phyloP scores from a whole-genome alignment of 2,797 vertebrate species.

The Enoplosus armatus region DNA sequence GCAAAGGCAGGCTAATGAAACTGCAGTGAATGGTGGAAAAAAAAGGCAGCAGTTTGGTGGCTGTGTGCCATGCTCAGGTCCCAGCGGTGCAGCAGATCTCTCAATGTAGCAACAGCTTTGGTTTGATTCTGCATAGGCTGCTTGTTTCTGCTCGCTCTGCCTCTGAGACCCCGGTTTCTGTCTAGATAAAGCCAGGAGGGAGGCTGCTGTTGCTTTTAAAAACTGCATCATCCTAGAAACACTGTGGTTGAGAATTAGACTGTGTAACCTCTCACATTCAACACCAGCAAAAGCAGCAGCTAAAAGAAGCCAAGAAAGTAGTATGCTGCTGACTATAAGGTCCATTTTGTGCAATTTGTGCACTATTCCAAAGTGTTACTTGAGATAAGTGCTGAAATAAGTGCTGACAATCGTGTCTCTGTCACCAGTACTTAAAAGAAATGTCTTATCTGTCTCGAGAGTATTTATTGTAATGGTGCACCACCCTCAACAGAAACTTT shows the following conservation, averaged over 20 bases:
- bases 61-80: constrained; percentile 60
- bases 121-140: constrained; percentile 58
- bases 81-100: constrained; percentile 56
- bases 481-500: constrained; percentile 31
- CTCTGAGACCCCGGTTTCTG: constrained; percentile 33
- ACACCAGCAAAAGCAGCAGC: constrained; percentile 35
- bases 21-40: constrained; percentile 61
- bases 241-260: constrained; percentile 17
- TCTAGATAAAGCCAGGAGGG: constrained; percentile 33
- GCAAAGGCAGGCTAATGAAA: constrained; percentile 66
- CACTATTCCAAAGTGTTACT: constrained; percentile 26
- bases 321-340: constrained; percentile 16
- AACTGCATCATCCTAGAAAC: constrained; percentile 34
- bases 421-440: constrained; percentile 44
- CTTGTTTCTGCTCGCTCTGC: constrained; percentile 50
- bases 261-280: constrained; percentile 32
- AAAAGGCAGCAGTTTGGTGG: constrained; percentile 59
- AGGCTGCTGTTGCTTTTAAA: constrained; percentile 38
- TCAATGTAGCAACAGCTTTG: constrained; percentile 45
- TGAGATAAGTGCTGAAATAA: constrained; percentile 49
- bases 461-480: constrained; percentile 44
- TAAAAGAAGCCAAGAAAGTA: constrained; percentile 33
- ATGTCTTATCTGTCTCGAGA: constrained; percentile 40
- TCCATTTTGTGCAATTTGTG: constrained; percentile 47
- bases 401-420: constrained; percentile 38